A percentile compares a stretch with the other conserved stretches of the same genome.
phyloP scores from a whole-genome alignment of 2,797 vertebrate species.

The Siniperca undulata region DNA sequence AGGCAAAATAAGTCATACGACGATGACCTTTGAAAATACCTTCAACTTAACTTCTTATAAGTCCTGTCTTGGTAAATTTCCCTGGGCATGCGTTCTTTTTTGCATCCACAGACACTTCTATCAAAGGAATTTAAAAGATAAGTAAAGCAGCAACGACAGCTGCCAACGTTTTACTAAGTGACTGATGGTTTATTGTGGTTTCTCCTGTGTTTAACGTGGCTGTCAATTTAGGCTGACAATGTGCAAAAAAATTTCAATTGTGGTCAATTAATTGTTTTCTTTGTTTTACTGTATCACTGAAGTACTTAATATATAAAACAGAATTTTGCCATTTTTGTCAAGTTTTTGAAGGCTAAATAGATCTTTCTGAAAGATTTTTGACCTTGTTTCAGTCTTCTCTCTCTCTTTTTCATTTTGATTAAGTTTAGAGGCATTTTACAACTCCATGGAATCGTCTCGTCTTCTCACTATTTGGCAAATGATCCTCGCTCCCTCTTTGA shows the following conservation, averaged over 20 bases:
- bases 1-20: constrained; percentile 43
- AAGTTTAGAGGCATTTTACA: constrained; percentile 42
- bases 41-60: constrained; percentile 30
- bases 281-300: constrained; percentile 15
- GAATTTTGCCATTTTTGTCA: constrained; percentile 3
- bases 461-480: constrained; percentile 57
- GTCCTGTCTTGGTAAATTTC: constrained; percentile 26
- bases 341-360: constrained; percentile 20
- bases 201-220: constrained; percentile 25
- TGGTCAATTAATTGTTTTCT: constrained; percentile 17
- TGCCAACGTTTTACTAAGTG: constrained; percentile 18
- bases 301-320: constrained; percentile 19
- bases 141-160: constrained; percentile 21
- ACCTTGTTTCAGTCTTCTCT: constrained; percentile 46
- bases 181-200: constrained; percentile 12
- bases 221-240: constrained; percentile 33
- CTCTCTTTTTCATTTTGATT: constrained; percentile 19
- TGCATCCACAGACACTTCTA: constrained; percentile 25
- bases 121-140: constrained; percentile 41
- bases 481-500: constrained; percentile 66
- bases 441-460: constrained; percentile 55
- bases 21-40: constrained; percentile 48
- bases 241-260: constrained; percentile 16
- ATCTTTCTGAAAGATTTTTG: constrained; percentile 29
- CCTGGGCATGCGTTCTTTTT: constrained; percentile 28